phyloP scores from a whole-genome alignment of 2,888 invertebrate species.

The Bellardia bayeri region DNA sequence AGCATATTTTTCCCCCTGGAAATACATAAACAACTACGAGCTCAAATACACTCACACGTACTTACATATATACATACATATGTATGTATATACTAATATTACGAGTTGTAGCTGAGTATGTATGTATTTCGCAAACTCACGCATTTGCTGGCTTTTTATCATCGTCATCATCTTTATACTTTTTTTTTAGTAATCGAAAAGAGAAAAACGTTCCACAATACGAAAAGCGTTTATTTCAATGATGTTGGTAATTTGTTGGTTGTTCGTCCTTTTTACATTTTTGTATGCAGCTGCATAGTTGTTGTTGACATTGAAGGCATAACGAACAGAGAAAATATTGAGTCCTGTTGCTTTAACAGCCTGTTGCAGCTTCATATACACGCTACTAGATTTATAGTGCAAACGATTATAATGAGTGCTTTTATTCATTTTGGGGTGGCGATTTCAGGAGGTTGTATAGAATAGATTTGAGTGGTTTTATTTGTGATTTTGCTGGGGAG shows the following conservation, averaged over 20 bases:
- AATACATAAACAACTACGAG: neutral
- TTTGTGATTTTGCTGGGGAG: slow-evolving; percentile 10
- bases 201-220: slow-evolving; percentile 30
- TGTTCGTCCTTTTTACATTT: slow-evolving; percentile 41
- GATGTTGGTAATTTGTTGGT: slow-evolving; percentile 38
- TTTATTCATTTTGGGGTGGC: slow-evolving; percentile 24
- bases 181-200: neutral
- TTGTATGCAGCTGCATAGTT: slow-evolving; percentile 41
- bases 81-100: neutral
- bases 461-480: slow-evolving; percentile 45
- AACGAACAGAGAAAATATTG: slow-evolving; percentile 8
- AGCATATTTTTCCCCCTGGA: too few relatives aligned
- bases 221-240: slow-evolving; percentile 33
- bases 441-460: neutral
- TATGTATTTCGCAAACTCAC: slow-evolving; percentile 60
- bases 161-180: slow-evolving; percentile 21
- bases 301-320: slow-evolving; percentile 57
- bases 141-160: slow-evolving; percentile 37
- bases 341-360: slow-evolving; percentile 70
- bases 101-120: slow-evolving; percentile 20
- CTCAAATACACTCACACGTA: neutral
- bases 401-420: slow-evolving; percentile 16
- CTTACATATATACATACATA: neutral
- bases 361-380: slow-evolving; percentile 58
- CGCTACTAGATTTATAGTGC: neutral